phyloP scores from a whole-genome alignment of 2,888 invertebrate species.

The Formica aserva region DNA sequence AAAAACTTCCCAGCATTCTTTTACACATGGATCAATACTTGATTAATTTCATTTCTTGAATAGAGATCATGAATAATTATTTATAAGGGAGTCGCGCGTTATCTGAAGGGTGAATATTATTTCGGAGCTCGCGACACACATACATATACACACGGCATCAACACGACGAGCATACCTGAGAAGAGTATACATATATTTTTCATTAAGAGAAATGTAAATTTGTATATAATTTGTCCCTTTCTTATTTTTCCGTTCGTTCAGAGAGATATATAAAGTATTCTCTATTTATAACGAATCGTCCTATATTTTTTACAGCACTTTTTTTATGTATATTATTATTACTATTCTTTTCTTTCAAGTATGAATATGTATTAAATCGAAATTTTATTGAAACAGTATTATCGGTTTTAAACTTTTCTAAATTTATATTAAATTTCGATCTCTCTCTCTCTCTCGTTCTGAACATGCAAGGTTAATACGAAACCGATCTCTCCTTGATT shows the following conservation, averaged over 20 bases:
- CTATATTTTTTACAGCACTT: neutral
- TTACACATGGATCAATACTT: slow-evolving; percentile 75
- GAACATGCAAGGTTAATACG: slow-evolving; percentile 7
- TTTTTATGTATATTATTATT: neutral
- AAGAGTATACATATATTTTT: neutral
- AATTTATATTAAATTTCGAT: neutral
- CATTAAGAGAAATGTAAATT: neutral
- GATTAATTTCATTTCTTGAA: slow-evolving; percentile 69
- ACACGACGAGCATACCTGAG: neutral
- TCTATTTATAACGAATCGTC: too few species aligned
- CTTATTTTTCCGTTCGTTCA: neutral
- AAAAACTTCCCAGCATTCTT: neutral
- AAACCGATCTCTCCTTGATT: slow-evolving; percentile 40
- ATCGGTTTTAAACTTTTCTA: neutral
- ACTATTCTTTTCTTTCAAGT: neutral
- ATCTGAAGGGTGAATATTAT: slow-evolving; percentile 17
- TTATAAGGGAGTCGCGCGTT: neutral
- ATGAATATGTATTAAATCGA: neutral
- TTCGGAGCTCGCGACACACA: neutral
- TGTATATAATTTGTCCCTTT: neutral
- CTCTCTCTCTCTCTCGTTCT: neutral
- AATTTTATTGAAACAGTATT: neutral
- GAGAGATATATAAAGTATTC: neutral
- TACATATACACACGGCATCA: neutral
- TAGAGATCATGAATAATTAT: slow-evolving; percentile 40